These are phyloP conservation scores for Menidia menidia DNA, from an alignment of 2,797 vertebrate species.

Conservation along the genomic window DNA sequence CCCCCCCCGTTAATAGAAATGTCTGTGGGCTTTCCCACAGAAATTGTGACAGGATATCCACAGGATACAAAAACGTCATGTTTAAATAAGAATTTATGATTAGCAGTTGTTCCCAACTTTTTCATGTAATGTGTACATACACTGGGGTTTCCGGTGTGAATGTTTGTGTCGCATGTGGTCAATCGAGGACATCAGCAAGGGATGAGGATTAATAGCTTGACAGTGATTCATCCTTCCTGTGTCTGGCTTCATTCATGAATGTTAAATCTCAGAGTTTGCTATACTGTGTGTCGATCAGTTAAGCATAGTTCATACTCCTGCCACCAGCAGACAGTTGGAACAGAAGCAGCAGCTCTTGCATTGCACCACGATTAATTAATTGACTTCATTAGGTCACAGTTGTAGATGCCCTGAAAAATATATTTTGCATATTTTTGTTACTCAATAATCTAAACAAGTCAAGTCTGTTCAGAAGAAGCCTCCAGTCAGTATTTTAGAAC, in stretches of 20 bases:
- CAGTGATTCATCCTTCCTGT: conserved; percentile 34
- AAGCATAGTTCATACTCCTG: conserved; percentile 20
- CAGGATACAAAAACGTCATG: neutral
- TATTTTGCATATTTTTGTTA: no score
- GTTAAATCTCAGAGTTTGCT: conserved; percentile 11
- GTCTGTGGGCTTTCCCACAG: conserved; percentile 47
- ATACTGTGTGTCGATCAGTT: conserved; percentile 17
- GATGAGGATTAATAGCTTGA: conserved; percentile 13
- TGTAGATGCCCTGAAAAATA: neutral
- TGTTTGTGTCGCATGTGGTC: conserved; percentile 20
- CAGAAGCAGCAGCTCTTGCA: conserved; percentile 31
- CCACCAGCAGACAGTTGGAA: conserved; percentile 30
- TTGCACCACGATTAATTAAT: neutral
- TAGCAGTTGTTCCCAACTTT: conserved; percentile 12
- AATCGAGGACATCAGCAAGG: conserved; percentile 20
- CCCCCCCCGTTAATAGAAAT: conserved; percentile 32
- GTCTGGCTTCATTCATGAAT: conserved; percentile 24
- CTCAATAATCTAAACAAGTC: neutral
- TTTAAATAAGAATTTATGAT: conserved; percentile 33
- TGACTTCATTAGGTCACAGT: neutral
- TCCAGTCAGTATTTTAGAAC: neutral
- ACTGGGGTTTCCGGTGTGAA: neutral
- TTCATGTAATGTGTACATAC: neutral
- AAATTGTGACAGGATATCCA: conserved; percentile 19
- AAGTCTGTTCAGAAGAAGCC: neutral